Percentiles rank a stretch among this genome's conserved stretches.
phyloP scores from a whole-genome alignment of 2,797 vertebrate species.

The Lates japonicus region DNA sequence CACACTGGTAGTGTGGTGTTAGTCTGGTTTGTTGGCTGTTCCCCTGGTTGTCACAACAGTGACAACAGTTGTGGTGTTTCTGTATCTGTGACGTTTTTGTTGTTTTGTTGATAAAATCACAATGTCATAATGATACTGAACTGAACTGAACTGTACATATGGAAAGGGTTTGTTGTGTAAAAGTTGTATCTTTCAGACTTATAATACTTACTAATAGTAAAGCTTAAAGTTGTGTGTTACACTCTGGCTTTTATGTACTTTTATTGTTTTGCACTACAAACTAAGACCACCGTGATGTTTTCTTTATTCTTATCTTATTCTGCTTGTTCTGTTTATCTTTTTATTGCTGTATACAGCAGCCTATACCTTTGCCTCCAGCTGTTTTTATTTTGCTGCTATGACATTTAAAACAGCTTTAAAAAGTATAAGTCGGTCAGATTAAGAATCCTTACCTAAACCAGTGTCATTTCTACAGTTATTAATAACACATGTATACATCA shows the following conservation, averaged over 20 bases:
- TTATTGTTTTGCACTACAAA: accelerated
- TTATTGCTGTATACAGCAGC: background rate
- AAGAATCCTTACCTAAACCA: background rate
- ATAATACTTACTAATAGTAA: background rate
- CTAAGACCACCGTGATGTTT: background rate
- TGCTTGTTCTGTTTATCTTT: background rate
- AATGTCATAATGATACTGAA: background rate
- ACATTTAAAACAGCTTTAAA: slow-evolving; percentile 6
- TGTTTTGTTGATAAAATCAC: slow-evolving; percentile 1
- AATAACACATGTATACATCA: background rate
- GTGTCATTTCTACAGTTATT: background rate
- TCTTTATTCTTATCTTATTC: background rate
- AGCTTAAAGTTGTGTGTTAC: background rate
- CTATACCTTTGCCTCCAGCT: background rate
- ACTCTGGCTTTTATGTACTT: background rate
- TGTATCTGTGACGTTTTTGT: background rate
- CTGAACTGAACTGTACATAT: background rate
- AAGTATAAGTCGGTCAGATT: background rate
- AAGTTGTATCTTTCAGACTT: background rate
- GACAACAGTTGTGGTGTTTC: background rate
- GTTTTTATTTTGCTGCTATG: background rate
- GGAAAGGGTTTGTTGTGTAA: background rate
- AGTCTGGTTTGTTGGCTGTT: slow-evolving; percentile 7
- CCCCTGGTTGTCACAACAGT: background rate
- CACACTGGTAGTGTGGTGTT: background rate